A percentile compares a stretch with the other conserved stretches of the same genome.
Evolutionary conservation across 2,113 vertebrate genomes (phyloP).

Genomic region (Rhadina sibilatrix): DNA sequence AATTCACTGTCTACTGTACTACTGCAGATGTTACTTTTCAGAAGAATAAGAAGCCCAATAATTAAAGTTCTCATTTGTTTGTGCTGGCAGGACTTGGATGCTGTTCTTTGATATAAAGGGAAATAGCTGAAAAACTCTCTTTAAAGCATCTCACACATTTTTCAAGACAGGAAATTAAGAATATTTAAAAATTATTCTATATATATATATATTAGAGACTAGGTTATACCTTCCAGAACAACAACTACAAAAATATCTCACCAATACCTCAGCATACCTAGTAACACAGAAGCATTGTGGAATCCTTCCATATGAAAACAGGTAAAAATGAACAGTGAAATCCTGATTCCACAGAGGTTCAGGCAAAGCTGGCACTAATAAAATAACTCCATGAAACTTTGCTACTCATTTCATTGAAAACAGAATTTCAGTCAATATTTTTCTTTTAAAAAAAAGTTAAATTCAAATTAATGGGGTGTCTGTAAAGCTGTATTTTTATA

Average conservation of each 20-base stretch:
- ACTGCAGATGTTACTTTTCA: not conserved
- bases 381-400: not conserved
- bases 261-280: not conserved
- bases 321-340: not conserved
- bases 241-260: not conserved
- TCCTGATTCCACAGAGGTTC: not conserved
- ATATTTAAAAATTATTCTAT: not conserved
- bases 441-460: not conserved
- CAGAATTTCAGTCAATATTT: not conserved
- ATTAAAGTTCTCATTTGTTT: constrained; percentile 20
- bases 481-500: not conserved
- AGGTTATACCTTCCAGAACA: not conserved
- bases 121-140: constrained; percentile 3
- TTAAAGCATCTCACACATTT: not conserved
- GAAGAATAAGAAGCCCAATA: not conserved
- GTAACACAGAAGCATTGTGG: not conserved
- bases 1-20: not conserved
- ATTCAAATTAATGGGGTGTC: not conserved
- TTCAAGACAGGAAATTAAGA: not conserved
- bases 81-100: not conserved
- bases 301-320: not conserved
- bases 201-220: not conserved
- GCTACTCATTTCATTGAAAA: not conserved
- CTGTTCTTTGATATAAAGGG: not conserved
- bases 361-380: not conserved